Evolutionary conservation across 2,888 invertebrate genomes (phyloP), one percentile per base, ranked within the genome.

Genomic region (Sminthurinus aureus): DNA sequence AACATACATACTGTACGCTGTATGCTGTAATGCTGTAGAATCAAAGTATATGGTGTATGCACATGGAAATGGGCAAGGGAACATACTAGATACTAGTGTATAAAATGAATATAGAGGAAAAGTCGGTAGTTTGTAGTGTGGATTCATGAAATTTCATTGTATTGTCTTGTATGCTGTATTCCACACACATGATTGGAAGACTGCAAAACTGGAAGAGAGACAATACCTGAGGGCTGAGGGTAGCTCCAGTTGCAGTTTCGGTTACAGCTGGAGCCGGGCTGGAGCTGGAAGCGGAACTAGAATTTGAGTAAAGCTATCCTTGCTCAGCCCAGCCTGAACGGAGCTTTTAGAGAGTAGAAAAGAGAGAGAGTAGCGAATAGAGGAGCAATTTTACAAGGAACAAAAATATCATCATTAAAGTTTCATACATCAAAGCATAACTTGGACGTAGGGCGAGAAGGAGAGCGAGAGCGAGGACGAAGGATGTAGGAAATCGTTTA

Each of bases 381-480:
- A 1, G 74, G 74, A 77, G 84, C 84, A 84, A 84, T 84, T 84
- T 84, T 81, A 81, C 79, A 82, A 81, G 84, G 87, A 87, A 85
- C 86, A 87, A 87, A 86, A 87, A 86, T 86, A 86, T 87, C 86
- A 87, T 87, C 87, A 87, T 87, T 87, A 87, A 87, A 87, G 83
- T 87, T 87, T 87, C 86, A 87, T 87, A 87, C 85, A 87, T 87
- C 86, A 87, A 87, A 87, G 87, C 85, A 86, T 86, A 87, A 87
- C 85, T 83, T 84, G 85, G 86, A 81, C 84, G 38, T 52, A 22
- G 81, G 84, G n/a, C n/a, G n/a, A n/a, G n/a, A n/a, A n/a, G n/a
- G n/a, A n/a, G n/a, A n/a, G n/a, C n/a, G n/a, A n/a, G n/a, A n/a
- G n/a, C n/a, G n/a, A n/a, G n/a, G 38, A 38, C 38, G 38, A 38